Conservation (phyloP, 1,140 invertebrate species). For the Penaeus vannamei region DNA sequence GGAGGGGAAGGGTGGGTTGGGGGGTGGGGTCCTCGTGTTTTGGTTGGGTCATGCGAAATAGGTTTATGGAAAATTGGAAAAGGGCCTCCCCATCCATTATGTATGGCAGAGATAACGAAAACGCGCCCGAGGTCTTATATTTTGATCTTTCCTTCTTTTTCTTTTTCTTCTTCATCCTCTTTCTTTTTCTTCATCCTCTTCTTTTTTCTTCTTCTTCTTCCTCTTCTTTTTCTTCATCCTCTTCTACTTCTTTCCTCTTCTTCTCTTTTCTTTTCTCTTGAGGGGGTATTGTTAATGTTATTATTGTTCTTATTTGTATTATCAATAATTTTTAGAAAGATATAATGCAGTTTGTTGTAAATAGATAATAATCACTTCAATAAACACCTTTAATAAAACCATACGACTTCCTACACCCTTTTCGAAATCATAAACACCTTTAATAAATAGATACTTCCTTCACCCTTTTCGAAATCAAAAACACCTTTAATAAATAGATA, state of each 20-base stretch:
- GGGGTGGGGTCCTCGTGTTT: background rate
- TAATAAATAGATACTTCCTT: no score
- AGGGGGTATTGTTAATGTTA: no score
- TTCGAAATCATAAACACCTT: no score
- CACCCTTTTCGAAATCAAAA: no score
- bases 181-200: background rate
- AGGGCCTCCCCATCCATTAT: slow-evolving; percentile 5
- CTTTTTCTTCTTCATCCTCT: slow-evolving; percentile 13
- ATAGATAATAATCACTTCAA: no score
- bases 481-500: no score
- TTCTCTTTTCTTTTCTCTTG: background rate
- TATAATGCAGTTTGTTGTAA: no score
- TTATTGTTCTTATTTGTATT: no score
- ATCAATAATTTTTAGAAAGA: no score
- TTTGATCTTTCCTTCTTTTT: slow-evolving; percentile 3
- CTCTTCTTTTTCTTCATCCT: background rate
- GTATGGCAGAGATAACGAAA: background rate
- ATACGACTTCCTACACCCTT: no score
- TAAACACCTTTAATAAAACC: no score
- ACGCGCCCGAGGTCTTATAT: background rate
- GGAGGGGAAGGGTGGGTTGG: background rate
- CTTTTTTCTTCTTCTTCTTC: background rate
- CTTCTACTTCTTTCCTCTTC: no score
- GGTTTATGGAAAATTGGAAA: slow-evolving; percentile 9
- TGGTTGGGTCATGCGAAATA: slow-evolving; percentile 21